These are phyloP conservation scores for Gracilinanus agilis DNA, from an alignment of 2,113 vertebrate species.

Conservation along the genomic window DNA sequence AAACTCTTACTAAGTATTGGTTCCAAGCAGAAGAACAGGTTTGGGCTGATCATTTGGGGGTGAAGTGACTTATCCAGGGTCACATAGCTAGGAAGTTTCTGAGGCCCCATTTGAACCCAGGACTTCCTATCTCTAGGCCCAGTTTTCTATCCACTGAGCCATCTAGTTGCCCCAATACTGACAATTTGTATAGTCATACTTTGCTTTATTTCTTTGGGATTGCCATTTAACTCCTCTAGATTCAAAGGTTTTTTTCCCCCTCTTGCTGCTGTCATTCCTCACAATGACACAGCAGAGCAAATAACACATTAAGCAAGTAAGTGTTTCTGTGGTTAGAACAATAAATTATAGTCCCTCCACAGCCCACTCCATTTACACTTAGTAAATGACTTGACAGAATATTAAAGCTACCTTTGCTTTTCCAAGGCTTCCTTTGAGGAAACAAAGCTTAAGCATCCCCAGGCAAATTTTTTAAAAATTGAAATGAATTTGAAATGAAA, in stretches of 20 bases:
- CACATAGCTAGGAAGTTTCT: too few relatives aligned
- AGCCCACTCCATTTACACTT: background rate
- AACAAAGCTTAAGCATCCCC: background rate
- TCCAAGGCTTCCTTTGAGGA: background rate
- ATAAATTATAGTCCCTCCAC: background rate
- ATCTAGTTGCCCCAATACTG: too few relatives aligned
- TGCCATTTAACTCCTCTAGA: background rate
- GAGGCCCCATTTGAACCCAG: too few relatives aligned
- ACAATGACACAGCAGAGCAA: background rate
- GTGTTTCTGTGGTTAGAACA: background rate
- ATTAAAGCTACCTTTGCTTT: background rate
- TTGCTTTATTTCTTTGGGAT: background rate
- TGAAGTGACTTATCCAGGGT: too few relatives aligned
- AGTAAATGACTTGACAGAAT: background rate
- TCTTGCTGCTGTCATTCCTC: background rate
- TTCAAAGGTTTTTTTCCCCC: background rate
- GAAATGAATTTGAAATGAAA: background rate
- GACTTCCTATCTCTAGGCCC: too few relatives aligned
- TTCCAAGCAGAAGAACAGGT: too few relatives aligned
- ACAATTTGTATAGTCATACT: background rate
- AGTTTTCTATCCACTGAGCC: too few relatives aligned
- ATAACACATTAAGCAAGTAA: background rate
- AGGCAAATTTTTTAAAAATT: background rate
- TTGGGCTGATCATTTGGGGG: too few relatives aligned
- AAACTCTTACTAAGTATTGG: too few relatives aligned